These are phyloP conservation scores for Amblyornis subalaris DNA, from an alignment of 2,113 vertebrate genomes.

Conservation along the genomic window DNA sequence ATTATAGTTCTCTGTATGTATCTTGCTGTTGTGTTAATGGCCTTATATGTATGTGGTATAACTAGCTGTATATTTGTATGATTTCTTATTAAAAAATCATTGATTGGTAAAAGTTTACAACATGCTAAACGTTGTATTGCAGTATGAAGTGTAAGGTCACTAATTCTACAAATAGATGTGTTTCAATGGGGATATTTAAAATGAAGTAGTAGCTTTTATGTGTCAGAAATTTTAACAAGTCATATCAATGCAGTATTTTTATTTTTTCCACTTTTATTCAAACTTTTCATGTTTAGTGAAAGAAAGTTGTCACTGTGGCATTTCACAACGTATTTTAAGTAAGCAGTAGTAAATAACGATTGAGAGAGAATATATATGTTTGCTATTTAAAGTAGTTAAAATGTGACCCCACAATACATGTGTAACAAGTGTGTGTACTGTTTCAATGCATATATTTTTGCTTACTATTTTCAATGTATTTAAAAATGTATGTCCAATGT, in stretches of 20 bases:
- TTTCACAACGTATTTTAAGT: not conserved
- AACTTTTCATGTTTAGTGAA: not conserved
- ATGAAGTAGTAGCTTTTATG: not conserved
- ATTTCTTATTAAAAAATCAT: not conserved
- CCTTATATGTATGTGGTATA: not conserved
- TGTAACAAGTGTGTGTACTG: not conserved
- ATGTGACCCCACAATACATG: not conserved
- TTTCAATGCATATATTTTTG: not conserved
- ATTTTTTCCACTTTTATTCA: not conserved
- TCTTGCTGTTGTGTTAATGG: not conserved
- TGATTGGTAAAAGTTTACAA: not conserved
- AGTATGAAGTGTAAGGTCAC: not conserved
- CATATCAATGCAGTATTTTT: not conserved
- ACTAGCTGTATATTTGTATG: conserved; percentile 14
- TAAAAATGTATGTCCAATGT: not conserved
- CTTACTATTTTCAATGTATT: conserved; percentile 1
- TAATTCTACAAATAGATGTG: not conserved
- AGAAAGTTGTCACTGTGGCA: not conserved
- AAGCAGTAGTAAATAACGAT: not conserved
- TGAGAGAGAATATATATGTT: not conserved
- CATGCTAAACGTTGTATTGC: not conserved
- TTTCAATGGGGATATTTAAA: conserved; percentile 9
- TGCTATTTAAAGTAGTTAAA: conserved; percentile 9
- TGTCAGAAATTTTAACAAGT: not conserved
- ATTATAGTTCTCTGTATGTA: not conserved